Evolutionary conservation across 2,797 vertebrate genomes (phyloP).

Genomic region (Sciurus carolinensis): DNA sequence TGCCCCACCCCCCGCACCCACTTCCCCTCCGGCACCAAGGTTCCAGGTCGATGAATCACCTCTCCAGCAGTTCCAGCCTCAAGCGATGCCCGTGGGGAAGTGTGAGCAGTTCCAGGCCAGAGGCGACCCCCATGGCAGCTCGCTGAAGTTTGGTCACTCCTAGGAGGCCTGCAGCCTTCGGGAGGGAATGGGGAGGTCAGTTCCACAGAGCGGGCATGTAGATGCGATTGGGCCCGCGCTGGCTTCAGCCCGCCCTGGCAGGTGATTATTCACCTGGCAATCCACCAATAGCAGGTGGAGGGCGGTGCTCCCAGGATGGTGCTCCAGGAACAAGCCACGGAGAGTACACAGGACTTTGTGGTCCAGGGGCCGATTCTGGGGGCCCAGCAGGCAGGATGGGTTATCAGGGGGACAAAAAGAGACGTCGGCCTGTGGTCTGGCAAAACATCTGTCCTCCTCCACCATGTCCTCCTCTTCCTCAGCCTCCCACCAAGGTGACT

Average conservation of each 20-base stretch:
- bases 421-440: constrained; percentile 90
- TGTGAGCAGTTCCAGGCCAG: constrained; percentile 94
- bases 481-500: constrained; percentile 73
- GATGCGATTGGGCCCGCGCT: fast-evolving
- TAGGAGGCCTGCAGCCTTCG: constrained; percentile 91
- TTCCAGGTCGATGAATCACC: constrained; percentile 86
- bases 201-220: background rate
- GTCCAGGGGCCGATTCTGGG: constrained; percentile 93
- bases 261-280: constrained; percentile 91
- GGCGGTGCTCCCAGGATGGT: constrained; percentile 88
- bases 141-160: constrained; percentile 91
- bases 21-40: background rate
- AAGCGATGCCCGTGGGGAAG: constrained; percentile 93
- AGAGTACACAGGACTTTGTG: constrained; percentile 88
- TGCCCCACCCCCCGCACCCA: too few species aligned
- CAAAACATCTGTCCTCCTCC: constrained; percentile 87
- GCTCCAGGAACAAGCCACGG: constrained; percentile 91
- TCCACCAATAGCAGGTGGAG: constrained; percentile 93
- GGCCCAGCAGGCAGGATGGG: constrained; percentile 90
- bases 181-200: background rate
- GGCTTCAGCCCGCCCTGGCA: background rate
- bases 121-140: constrained; percentile 92
- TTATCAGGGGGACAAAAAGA: constrained; percentile 89
- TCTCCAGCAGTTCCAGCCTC: constrained; percentile 93
- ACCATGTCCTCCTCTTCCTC: constrained; percentile 55